phyloP scores from a whole-genome alignment of 2,797 vertebrate genomes.

The Coranthus polyacanthus region DNA sequence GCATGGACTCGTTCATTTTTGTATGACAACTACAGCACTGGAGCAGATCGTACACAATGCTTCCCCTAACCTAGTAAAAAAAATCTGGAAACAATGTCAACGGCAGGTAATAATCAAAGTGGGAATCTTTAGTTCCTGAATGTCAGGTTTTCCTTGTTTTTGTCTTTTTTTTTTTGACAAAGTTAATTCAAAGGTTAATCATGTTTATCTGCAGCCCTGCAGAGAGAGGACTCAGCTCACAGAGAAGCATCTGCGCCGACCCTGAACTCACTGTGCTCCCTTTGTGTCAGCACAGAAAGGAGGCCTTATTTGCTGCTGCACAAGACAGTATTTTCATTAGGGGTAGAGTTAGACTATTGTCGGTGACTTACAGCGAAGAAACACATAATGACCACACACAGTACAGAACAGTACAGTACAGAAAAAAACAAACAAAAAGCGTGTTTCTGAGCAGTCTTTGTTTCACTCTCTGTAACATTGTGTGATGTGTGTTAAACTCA shows the following conservation, averaged over 20 bases:
- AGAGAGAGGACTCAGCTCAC: constrained; percentile 40
- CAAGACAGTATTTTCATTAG: constrained; percentile 39
- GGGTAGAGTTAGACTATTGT: constrained; percentile 36
- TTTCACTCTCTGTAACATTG: too few species aligned
- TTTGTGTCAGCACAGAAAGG: constrained; percentile 69
- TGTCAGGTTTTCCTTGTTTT: constrained; percentile 9
- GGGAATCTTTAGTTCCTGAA: too few species aligned
- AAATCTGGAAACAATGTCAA: too few species aligned
- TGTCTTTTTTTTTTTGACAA: constrained; percentile 18
- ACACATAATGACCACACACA: constrained; percentile 18
- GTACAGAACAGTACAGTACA: background rate
- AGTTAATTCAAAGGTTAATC: constrained; percentile 39
- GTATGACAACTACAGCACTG: too few species aligned
- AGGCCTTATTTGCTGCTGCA: constrained; percentile 61
- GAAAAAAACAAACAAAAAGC: background rate
- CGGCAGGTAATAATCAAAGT: too few species aligned
- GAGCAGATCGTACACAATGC: too few species aligned
- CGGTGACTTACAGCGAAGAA: constrained; percentile 31
- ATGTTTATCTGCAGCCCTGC: constrained; percentile 45
- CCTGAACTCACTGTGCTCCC: constrained; percentile 62
- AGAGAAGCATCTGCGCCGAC: constrained; percentile 54
- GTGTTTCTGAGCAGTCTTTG: background rate
- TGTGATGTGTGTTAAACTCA: too few species aligned
- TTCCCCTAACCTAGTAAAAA: too few species aligned
- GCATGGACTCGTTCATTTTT: too few species aligned